Evolutionary conservation across 2,113 vertebrate species (phyloP), one percentile per base, ranked within the genome.

Genomic region (Elanoides forficatus): DNA sequence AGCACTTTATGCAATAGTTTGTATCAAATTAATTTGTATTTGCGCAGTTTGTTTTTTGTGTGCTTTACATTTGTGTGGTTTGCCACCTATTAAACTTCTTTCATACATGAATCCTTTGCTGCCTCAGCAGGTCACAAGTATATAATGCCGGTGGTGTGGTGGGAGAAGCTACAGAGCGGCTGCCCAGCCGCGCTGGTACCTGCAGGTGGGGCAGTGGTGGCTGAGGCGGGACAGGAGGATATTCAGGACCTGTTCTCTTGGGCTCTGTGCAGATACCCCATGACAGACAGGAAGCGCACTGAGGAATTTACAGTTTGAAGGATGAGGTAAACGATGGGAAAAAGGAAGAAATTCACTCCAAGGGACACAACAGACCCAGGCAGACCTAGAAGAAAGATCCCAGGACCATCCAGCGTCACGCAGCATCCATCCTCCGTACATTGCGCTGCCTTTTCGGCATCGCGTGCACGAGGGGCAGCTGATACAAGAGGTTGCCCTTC

Each of bases 391-490:
- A 81, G 26, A 62, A 58, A 26, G 38, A 68, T 50, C 20, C 36
- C 55, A n/a, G 53, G 29, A 29, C 27, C 29, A 43, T 7, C 13
- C 26, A 34, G 23, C 0, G 0, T 76, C 42, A 15, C 0, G 18
- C 38, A 60, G 65, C 42, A 52, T 27, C 16, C 15, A 6, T 13
- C 18, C 13, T 63, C 47, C 0, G 0, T 40, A 45, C 32, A 3
- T 15, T 0, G 0, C n/a, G 5, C 38, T 56, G 56, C 34, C n/a
- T 87, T 63, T 67, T 56, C 2, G 21, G 21, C 80, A 45, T 45
- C 7, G 2, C 45, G 15, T 2, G 1, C 34, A 27, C 15, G 17
- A 66, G 21, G 0, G 0, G 29, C 40, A 56, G 36, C 36, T 38
- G 45, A 23, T 40, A 3, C 2, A 52, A 47, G 48, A 36, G 13